Percentiles rank a stretch among this genome's conserved stretches.
These are phyloP conservation scores for Exephanes ischioxanthus DNA, from an alignment of 2,888 invertebrate genomes.

Conservation along the genomic window DNA sequence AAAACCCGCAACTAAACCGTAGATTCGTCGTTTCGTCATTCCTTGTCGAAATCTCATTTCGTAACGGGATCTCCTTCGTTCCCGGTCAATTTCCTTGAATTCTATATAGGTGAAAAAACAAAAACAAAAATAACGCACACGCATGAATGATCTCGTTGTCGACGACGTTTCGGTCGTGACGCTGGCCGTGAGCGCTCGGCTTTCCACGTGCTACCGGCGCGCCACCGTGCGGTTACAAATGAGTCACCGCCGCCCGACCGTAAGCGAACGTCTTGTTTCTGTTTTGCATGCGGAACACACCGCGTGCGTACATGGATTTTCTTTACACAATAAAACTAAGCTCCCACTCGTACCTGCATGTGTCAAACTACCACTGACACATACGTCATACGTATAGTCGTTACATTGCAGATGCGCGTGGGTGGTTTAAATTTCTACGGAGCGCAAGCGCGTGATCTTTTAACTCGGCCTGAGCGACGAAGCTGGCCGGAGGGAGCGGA, in stretches of 20 bases:
- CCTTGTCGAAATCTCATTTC: background rate
- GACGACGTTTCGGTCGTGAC: conserved; percentile 5
- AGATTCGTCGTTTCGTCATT: background rate
- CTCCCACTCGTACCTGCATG: background rate
- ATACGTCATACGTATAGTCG: background rate
- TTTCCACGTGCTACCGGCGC: conserved; percentile 10
- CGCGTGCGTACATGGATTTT: conserved; percentile 9
- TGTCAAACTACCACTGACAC: background rate
- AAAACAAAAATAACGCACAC: background rate
- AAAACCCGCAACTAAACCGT: background rate
- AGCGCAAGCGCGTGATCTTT: conserved; percentile 57
- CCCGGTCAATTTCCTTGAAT: background rate
- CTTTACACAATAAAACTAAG: conserved; percentile 13
- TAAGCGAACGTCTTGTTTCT: conserved; percentile 25
- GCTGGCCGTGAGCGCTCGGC: background rate
- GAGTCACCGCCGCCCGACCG: conserved; percentile 21
- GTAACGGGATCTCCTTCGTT: background rate
- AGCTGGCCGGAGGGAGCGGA: background rate
- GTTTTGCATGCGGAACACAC: conserved; percentile 31
- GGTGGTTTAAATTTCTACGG: conserved; percentile 41
- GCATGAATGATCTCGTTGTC: background rate
- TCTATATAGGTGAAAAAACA: background rate
- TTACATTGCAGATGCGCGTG: conserved; percentile 16
- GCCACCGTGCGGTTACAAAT: conserved; percentile 18
- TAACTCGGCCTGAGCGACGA: background rate